Percentiles rank a stretch among this genome's conserved stretches.
Conservation (phyloP, 2,888 invertebrate species). For the Stictocephala bisonia region DNA sequence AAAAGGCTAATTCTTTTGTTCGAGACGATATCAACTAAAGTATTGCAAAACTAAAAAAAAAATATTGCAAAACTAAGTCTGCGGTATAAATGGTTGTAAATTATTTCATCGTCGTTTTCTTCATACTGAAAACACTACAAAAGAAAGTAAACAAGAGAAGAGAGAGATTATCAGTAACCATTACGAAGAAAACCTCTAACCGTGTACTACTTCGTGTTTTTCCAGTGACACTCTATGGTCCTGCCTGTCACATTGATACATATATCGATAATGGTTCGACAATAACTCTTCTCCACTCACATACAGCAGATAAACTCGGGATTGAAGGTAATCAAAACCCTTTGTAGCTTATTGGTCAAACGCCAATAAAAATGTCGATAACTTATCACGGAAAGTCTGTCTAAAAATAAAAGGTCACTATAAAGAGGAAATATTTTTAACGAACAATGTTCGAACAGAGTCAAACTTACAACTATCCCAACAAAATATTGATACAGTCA, state of each 20-base stretch:
- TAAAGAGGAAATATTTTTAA: constrained; percentile 3
- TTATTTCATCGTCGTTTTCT: too few relatives aligned
- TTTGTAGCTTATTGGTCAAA: not conserved
- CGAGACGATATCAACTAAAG: too few relatives aligned
- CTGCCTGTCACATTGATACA: not conserved
- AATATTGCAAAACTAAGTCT: too few relatives aligned
- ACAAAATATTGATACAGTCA: not conserved
- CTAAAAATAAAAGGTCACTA: not conserved
- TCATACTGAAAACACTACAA: too few relatives aligned
- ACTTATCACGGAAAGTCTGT: not conserved
- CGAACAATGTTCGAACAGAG: not conserved
- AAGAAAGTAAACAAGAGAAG: too few relatives aligned
- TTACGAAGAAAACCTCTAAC: too few relatives aligned
- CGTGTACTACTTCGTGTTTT: too few relatives aligned
- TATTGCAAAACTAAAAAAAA: too few relatives aligned
- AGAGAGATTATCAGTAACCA: too few relatives aligned
- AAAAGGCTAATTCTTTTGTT: too few relatives aligned
- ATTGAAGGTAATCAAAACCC: not conserved
- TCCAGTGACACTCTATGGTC: not conserved
- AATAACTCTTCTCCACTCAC: not conserved
- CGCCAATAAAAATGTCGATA: not conserved
- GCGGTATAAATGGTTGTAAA: too few relatives aligned
- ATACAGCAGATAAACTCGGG: not conserved
- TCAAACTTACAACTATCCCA: not conserved
- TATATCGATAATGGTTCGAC: not conserved